Percentiles rank a stretch among this genome's conserved stretches.
phyloP scores from a whole-genome alignment of 92 coral and sea anemone genomes.

The Palythoa grandis region DNA sequence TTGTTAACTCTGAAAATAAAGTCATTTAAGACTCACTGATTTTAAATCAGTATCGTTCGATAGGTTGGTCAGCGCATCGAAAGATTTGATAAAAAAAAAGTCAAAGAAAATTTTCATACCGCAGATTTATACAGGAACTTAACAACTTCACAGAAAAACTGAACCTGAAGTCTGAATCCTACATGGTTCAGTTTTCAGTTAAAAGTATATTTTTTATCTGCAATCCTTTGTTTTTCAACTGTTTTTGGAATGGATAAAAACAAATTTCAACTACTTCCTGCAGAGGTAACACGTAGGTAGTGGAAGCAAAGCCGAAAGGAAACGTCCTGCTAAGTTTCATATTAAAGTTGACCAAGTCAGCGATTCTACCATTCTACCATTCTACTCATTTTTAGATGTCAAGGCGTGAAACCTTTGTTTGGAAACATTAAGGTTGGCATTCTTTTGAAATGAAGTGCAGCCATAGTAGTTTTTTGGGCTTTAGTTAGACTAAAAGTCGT shows the following conservation, averaged over 20 bases:
- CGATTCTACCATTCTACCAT: background rate
- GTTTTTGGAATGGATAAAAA: background rate
- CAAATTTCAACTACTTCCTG: background rate
- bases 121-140: background rate
- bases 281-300: background rate
- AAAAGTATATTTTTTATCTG: background rate
- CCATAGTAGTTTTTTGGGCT: too few species aligned
- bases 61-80: too few species aligned
- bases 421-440: background rate
- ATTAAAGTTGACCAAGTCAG: constrained; percentile 1
- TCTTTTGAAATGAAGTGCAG: constrained; percentile 9
- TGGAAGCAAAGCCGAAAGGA: background rate
- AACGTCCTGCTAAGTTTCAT: background rate
- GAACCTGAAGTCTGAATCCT: background rate
- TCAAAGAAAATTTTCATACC: background rate
- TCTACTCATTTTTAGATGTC: too few species aligned
- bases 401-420: background rate
- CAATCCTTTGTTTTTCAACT: background rate
- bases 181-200: background rate
- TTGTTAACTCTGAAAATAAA: too few species aligned
- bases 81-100: too few species aligned
- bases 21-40: too few species aligned
- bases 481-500: too few species aligned
- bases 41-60: too few species aligned
- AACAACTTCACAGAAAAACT: background rate